Evolutionary conservation across 2,888 invertebrate genomes (phyloP).

Genomic region (Oligia latruncula): DNA sequence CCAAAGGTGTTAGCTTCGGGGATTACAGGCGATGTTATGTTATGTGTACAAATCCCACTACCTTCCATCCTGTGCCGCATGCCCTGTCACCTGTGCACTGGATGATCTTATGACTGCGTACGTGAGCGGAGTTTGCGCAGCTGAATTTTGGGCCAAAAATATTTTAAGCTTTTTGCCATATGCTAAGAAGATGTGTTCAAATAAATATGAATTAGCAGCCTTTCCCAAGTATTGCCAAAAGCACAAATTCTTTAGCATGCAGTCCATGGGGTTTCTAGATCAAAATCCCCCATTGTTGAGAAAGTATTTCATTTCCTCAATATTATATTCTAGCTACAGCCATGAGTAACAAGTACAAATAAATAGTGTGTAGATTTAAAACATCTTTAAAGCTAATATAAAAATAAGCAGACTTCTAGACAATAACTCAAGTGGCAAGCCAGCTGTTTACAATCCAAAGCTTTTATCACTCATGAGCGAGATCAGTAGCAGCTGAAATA

Average conservation of each 20-base stretch:
- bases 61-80: no score
- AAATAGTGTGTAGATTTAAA: background rate
- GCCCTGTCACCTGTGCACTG: no score
- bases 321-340: background rate
- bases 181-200: no score
- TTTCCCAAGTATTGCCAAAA: background rate
- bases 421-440: background rate
- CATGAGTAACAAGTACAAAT: background rate
- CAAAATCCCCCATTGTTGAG: background rate
- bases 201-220: background rate
- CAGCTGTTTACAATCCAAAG: slow-evolving; percentile 34
- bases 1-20: no score
- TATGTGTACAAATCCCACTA: no score
- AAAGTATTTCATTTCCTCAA: background rate
- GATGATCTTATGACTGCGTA: no score
- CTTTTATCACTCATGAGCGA: slow-evolving; percentile 12
- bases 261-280: background rate
- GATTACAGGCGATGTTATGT: no score
- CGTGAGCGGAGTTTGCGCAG: no score
- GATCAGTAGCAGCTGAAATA: slow-evolving; percentile 13
- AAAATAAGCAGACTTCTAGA: slow-evolving; percentile 13
- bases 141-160: no score
- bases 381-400: background rate
- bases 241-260: background rate
- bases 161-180: no score